Evolutionary conservation across 2,888 invertebrate species (phyloP), one percentile per base, ranked within the genome.

Genomic region (Argyresthia goedartella): DNA sequence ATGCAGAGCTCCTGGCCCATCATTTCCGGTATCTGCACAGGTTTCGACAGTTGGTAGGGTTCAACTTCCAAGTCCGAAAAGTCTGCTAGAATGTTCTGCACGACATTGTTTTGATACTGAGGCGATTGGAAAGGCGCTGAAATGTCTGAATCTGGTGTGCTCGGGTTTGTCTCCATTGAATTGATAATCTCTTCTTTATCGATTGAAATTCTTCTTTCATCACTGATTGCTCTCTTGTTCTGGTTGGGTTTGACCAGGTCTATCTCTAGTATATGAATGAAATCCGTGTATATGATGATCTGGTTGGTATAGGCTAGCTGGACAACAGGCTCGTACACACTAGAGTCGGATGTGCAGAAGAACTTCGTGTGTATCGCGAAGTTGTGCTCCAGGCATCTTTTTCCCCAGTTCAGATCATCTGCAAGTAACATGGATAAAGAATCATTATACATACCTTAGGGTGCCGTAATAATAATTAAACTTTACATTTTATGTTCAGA

Each of bases 341-440:
- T 95, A 63, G 92, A 93, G 50, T 95, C 95, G 46, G 93, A 91
- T n/a, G 95, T 93, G 62, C 95, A 92, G 69, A 95, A 95, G 73
- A 96, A 96, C 70, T 94, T 95, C 60, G 96, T 95, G 77, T 98
- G 97, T 58, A 97, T 91, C 48, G 96, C 95, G 61, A 96, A 92
- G 68, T 96, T 95, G 73, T 98, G 97, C 67, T 93, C 92, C 53
- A 95, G 82, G 71, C 98, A 98, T 61, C 93, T 81, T 66, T 91
- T 90, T 51, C 91, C 89, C 62, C 90, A 89, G 62, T 90, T 90
- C 55, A 85, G 76, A 66, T 82, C 86, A 76, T 74, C 74, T 84
- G 77, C 41, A 73, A 58, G 36, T 51, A 52, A 50, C 44, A 51
- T 42, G 42, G 10, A 13, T 45, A 53, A 52, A 15, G 45, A 13